Conservation (phyloP, 2,888 invertebrate genomes). For the Listrodromus nycthemerus region DNA sequence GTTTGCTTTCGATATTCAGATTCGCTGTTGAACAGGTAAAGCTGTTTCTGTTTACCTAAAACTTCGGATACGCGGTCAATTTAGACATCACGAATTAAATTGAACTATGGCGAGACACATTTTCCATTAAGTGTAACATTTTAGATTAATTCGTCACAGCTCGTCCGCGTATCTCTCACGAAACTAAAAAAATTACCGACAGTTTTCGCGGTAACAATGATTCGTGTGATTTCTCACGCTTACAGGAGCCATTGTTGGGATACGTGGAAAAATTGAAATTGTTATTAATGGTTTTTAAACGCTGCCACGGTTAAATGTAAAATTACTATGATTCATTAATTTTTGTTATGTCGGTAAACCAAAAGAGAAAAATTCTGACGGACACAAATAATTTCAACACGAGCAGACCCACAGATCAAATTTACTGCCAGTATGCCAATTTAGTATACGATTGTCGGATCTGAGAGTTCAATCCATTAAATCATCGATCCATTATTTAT, state of each 20-base stretch:
- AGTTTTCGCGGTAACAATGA: neutral
- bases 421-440: slow-evolving; percentile 7
- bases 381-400: neutral
- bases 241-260: neutral
- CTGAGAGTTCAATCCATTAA: slow-evolving; percentile 28
- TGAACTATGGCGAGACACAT: neutral
- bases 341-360: neutral
- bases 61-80: slow-evolving; percentile 14
- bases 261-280: neutral
- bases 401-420: neutral
- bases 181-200: neutral
- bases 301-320: too few species aligned
- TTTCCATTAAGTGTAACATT: too few species aligned
- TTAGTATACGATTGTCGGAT: slow-evolving; percentile 34
- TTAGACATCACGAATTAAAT: neutral
- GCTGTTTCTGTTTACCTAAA: slow-evolving; percentile 35
- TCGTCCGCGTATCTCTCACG: neutral
- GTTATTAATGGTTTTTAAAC: too few species aligned
- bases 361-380: neutral
- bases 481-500: slow-evolving; percentile 29
- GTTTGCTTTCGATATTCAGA: neutral
- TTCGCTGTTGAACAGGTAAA: slow-evolving; percentile 32
- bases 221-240: neutral
- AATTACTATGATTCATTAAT: neutral
- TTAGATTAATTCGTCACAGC: neutral